Evolutionary conservation across 1,140 invertebrate genomes (phyloP).

Genomic region (Branchinecta lindahli): DNA sequence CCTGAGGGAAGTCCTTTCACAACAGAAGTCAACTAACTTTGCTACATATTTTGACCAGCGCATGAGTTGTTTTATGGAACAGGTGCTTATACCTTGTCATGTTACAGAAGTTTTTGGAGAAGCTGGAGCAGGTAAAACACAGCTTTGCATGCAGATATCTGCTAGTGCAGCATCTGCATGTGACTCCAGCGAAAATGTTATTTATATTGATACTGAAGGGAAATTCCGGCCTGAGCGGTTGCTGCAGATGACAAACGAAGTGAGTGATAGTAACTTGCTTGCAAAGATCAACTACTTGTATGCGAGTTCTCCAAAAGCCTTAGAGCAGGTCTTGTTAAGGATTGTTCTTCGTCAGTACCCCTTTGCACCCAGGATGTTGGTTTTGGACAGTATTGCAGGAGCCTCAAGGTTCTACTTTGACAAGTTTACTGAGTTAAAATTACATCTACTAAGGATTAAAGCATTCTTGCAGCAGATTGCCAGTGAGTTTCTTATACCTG

Average conservation of each 20-base stretch:
- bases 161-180: neutral
- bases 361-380: neutral
- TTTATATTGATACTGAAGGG: neutral
- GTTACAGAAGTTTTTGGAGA: conserved; percentile 1
- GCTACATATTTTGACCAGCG: too few relatives aligned
- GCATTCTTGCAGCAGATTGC: neutral
- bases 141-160: neutral
- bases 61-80: neutral
- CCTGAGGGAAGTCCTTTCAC: too few relatives aligned
- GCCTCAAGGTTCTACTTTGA: neutral
- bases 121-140: neutral
- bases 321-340: neutral
- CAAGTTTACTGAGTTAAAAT: neutral
- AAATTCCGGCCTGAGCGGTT: neutral
- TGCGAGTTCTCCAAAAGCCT: neutral
- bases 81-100: neutral
- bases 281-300: neutral
- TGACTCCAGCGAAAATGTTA: neutral
- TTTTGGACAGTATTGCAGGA: neutral
- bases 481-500: neutral
- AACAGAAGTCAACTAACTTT: too few relatives aligned
- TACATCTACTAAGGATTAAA: neutral
- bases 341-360: neutral
- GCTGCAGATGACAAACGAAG: neutral
- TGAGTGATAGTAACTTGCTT: neutral